Base-by-base conservation (phyloP, 2,888 invertebrate genomes). In the Aleiodes testaceus region DNA sequence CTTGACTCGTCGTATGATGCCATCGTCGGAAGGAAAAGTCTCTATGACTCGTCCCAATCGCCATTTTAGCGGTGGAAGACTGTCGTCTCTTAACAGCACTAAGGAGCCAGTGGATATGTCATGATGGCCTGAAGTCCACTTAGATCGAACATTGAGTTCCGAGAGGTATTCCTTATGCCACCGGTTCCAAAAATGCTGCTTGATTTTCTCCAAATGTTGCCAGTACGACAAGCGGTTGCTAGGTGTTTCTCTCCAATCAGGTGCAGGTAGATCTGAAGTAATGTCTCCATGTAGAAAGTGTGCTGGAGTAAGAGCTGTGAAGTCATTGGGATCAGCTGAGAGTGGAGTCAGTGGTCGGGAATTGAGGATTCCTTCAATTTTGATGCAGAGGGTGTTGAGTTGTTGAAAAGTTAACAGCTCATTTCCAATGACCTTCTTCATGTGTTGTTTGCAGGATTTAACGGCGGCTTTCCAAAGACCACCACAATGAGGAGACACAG, bases 391-490 rank as follows among this genome's bases (percentile, higher is more conserved):
- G 3, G 74, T 78, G 9, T 70, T 69, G 9, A 76, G 73, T 65
- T 82, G 77, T 63, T 82, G 77, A 22, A 70, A 78, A 0, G 76
- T 81, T 4, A 80, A 53, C 6, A 73, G 64, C 1, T 55, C 22
- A 18, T 72, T 69, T 0, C 78, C 76, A 0, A 78, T 63, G 0
- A 78, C 66, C 11, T 76, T 61, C 14, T 71, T 70, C n/a, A 81
- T 55, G 69, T 82, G 79, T 52, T 72, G 66, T 67, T 83, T 84
- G 1, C 79, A 75, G 0, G 75, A 76, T 63, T 81, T 80, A 1
- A 80, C 76, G 2, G 73, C 75, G 1, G 77, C 72, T 53, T 82
- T 80, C 79, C 79, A 81, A 1, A 81, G 52, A 0, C 81, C 80
- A 1, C 80, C 80, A 44, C 76, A 77, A 50, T 81, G 75, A 0